Conservation (phyloP, 1,140 invertebrate genomes). For the Agrypnia vestita region DNA sequence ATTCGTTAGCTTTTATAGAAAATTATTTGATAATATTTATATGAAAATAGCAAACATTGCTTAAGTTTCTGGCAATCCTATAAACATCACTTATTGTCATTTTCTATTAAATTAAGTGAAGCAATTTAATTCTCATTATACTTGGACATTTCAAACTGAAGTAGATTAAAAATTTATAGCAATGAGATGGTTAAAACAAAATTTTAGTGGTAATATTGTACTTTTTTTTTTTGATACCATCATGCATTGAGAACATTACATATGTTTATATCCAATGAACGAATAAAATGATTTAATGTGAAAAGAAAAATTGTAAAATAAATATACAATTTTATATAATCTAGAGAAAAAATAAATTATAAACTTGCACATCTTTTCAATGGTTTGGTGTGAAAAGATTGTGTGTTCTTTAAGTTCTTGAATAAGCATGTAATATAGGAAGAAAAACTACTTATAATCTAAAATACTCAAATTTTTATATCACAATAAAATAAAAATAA, state of each 20-base stretch:
- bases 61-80: background rate
- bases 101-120: conserved; percentile 11
- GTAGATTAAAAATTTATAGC: background rate
- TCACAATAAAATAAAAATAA: conserved; percentile 35
- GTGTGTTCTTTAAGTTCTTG: background rate
- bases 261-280: no score
- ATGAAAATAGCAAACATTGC: conserved; percentile 36
- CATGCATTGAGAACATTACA: no score
- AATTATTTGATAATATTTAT: conserved; percentile 24
- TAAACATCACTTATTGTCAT: conserved; percentile 33
- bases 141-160: conserved; percentile 10
- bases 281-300: no score
- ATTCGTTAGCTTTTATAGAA: background rate
- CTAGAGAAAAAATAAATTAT: background rate
- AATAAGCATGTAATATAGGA: background rate
- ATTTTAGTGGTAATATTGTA: no score
- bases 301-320: no score
- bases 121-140: background rate
- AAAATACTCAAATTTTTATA: conserved; percentile 29
- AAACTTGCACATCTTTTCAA: no score
- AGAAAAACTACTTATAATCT: conserved; percentile 16
- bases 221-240: no score
- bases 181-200: no score
- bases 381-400: background rate
- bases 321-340: background rate